Percentiles rank a stretch among this genome's conserved stretches.
Evolutionary conservation across 2,797 vertebrate species (phyloP).

Genomic region (Diplodus sargus): DNA sequence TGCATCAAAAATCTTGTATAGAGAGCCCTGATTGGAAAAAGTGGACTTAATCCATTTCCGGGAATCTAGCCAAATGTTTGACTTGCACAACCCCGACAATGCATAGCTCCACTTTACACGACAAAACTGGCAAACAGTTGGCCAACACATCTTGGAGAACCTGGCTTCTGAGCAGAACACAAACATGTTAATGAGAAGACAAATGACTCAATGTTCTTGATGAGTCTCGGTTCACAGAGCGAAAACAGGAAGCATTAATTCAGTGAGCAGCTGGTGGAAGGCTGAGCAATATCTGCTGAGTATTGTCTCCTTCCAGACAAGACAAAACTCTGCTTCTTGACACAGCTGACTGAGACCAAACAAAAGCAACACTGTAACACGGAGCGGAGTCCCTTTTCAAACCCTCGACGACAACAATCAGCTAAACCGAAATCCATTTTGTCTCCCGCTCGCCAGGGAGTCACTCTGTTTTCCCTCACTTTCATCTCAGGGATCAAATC

Average conservation of each 20-base stretch:
- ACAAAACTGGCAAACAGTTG: slow-evolving; percentile 45
- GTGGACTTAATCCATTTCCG: slow-evolving; percentile 59
- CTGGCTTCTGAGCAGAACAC: slow-evolving; percentile 33
- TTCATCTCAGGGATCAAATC: slow-evolving; percentile 66
- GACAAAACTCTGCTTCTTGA: slow-evolving; percentile 27
- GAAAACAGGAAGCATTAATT: slow-evolving; percentile 39
- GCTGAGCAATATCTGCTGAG: slow-evolving; percentile 30
- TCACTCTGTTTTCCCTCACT: slow-evolving; percentile 20
- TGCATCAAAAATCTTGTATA: slow-evolving; percentile 16
- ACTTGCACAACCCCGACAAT: slow-evolving; percentile 61
- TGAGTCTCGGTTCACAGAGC: slow-evolving; percentile 36
- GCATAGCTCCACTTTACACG: slow-evolving; percentile 48
- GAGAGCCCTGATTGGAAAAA: slow-evolving; percentile 42
- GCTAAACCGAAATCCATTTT: slow-evolving; percentile 59
- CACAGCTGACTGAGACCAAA: slow-evolving; percentile 36
- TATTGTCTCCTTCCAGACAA: slow-evolving; percentile 22
- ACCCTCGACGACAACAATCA: slow-evolving; percentile 50
- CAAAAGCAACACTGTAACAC: slow-evolving; percentile 32
- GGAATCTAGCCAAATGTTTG: slow-evolving; percentile 68
- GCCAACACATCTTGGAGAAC: slow-evolving; percentile 50
- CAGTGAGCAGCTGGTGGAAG: slow-evolving; percentile 43
- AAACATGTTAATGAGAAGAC: slow-evolving; percentile 46
- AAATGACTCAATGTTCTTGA: slow-evolving; percentile 39
- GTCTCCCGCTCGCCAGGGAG: slow-evolving; percentile 51
- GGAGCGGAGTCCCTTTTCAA: slow-evolving; percentile 25